Evolutionary conservation across 2,113 vertebrate genomes (phyloP).

Genomic region (Dromiciops gliroides): DNA sequence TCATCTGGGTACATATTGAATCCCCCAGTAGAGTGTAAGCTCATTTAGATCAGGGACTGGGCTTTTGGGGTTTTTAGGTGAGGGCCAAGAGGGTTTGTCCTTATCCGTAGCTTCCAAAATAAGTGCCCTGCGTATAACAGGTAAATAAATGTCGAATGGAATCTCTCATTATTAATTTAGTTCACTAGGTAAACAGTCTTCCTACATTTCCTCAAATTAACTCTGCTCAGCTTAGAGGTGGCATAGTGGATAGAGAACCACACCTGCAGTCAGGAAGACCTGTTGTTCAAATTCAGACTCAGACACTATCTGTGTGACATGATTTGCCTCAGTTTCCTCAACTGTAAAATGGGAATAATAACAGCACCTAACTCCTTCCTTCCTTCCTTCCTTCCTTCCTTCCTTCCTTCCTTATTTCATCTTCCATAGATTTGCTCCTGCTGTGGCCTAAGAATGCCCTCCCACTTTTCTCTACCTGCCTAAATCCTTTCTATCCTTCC

Average conservation of each 20-base stretch:
- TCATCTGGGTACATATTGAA: background rate
- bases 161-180: background rate
- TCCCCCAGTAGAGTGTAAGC: background rate
- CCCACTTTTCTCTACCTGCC: background rate
- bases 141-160: background rate
- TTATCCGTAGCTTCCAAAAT: background rate
- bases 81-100: background rate
- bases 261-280: background rate
- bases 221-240: background rate
- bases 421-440: background rate
- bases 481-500: conserved; percentile 29
- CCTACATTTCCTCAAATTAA: background rate
- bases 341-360: background rate
- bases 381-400: background rate
- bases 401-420: background rate
- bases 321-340: background rate
- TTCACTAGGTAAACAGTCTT: background rate
- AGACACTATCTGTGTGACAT: background rate
- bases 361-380: background rate
- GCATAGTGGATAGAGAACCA: background rate
- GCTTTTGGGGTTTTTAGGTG: background rate
- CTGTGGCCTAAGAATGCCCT: background rate
- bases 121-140: background rate
- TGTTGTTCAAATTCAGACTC: background rate
- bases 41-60: background rate